Percentiles rank a stretch among this genome's conserved stretches.
phyloP scores from a whole-genome alignment of 2,888 invertebrate genomes.

The Pollenia griseotomentosa region DNA sequence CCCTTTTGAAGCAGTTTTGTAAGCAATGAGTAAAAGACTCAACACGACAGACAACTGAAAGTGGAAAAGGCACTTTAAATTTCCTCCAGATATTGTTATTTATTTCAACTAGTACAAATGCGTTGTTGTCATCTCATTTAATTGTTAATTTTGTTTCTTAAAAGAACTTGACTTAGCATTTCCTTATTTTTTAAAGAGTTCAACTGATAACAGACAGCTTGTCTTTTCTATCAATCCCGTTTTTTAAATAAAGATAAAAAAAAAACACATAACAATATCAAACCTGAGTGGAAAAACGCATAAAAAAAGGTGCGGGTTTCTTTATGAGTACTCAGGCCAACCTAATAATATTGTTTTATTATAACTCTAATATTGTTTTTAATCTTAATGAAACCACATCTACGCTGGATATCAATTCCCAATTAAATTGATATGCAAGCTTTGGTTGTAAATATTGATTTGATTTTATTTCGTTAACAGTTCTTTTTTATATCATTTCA shows the following conservation, averaged over 20 bases:
- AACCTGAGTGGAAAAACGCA: not conserved
- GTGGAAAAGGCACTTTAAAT: too few species aligned
- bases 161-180: conserved; percentile 2
- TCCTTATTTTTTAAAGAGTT: not conserved
- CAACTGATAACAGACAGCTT: conserved; percentile 55
- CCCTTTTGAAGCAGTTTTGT: too few species aligned
- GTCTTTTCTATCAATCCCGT: conserved; percentile 27
- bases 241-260: not conserved
- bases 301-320: conserved; percentile 54
- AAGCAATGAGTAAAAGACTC: too few species aligned
- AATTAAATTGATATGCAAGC: conserved; percentile 69
- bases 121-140: conserved; percentile 12
- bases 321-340: conserved; percentile 5
- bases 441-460: conserved; percentile 54
- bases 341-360: conserved; percentile 27
- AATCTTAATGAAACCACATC: conserved; percentile 58
- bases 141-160: not conserved
- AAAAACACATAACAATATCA: conserved; percentile 4
- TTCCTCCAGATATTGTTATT: not conserved
- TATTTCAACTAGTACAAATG: not conserved
- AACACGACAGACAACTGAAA: too few species aligned
- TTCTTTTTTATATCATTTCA: conserved; percentile 23
- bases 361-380: conserved; percentile 7
- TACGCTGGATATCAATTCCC: conserved; percentile 38
- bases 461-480: conserved; percentile 44